Base-by-base conservation (phyloP, 2,888 invertebrate genomes). In the Keiferia lycopersicella region DNA sequence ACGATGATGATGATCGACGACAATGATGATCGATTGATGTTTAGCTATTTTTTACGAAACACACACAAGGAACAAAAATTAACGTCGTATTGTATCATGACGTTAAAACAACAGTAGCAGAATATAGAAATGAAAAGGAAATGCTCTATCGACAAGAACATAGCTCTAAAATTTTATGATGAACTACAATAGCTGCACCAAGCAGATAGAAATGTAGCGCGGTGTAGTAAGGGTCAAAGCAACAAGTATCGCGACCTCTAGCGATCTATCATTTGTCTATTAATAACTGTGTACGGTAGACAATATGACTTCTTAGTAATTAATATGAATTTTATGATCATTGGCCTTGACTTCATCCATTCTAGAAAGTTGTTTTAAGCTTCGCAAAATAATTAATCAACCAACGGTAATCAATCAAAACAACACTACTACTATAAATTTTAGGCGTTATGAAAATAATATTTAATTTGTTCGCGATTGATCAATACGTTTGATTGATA, bases 271-370 rank as follows among this genome's bases (percentile, higher is more conserved):
- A 48, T 14, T 41, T 41, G 14, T n/a, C 41, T 41, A 41, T 41
- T 41, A 41, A 41, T 41, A 41, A 41, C 41, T n/a, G 41, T 41
- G 41, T 4, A 41, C 41, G 41, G n/a, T 41, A 41, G 41, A 41
- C 41, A 41, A 41, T 41, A 41, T n/a, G 41, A 14, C 12, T 41
- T 14, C 41, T 14, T 14, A n/a, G 41, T 41, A 41, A 14, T 41
- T 2, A 41, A 3, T 14, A 14, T 41, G 6, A 41, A 41, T 41
- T 41, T 41, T 14, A 41, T 41, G 41, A 41, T 41, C 41, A 41
- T 41, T 14, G 41, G 41, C 41, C 41, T 41, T 41, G 41, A 14
- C 41, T 41, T 41, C 1, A 14, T n/a, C 41, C 41, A 41, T 14
- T 41, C 12, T 41, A 41, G n/a, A 41, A 12, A 41, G 41, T 14